Conservation (phyloP, 2,888 invertebrate species). For the Eremobia ochroleuca region DNA sequence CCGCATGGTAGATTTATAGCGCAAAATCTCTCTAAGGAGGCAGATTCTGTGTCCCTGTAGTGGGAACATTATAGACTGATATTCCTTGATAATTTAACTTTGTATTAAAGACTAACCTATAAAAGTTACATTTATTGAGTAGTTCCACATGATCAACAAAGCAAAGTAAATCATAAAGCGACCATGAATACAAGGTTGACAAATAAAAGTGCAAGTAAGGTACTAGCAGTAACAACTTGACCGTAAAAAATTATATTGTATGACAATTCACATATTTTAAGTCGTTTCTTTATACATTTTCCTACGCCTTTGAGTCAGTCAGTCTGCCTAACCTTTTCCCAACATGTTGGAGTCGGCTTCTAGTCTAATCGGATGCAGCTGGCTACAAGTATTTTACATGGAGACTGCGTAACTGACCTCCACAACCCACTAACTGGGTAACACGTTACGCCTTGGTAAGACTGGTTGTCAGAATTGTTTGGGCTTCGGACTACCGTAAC, state of each 20-base stretch:
- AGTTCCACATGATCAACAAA: slow-evolving; percentile 66
- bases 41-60: no score
- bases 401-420: neutral
- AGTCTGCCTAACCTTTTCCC: neutral
- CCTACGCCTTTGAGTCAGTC: neutral
- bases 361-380: neutral
- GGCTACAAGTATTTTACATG: neutral
- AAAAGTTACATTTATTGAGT: slow-evolving; percentile 28
- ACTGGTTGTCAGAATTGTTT: neutral
- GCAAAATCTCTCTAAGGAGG: no score
- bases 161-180: slow-evolving; percentile 65
- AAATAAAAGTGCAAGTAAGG: slow-evolving; percentile 73
- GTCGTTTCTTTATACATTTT: neutral
- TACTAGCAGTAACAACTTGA: slow-evolving; percentile 60
- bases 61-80: no score
- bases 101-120: neutral
- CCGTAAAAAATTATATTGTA: slow-evolving; percentile 57
- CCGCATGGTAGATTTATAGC: no score
- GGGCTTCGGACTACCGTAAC: neutral
- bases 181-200: slow-evolving; percentile 80
- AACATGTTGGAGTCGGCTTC: neutral
- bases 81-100: slow-evolving; percentile 1
- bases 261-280: slow-evolving; percentile 42
- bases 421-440: neutral
- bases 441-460: neutral